phyloP scores from a whole-genome alignment of 2,888 invertebrate species.

The Synergus japonicus region DNA sequence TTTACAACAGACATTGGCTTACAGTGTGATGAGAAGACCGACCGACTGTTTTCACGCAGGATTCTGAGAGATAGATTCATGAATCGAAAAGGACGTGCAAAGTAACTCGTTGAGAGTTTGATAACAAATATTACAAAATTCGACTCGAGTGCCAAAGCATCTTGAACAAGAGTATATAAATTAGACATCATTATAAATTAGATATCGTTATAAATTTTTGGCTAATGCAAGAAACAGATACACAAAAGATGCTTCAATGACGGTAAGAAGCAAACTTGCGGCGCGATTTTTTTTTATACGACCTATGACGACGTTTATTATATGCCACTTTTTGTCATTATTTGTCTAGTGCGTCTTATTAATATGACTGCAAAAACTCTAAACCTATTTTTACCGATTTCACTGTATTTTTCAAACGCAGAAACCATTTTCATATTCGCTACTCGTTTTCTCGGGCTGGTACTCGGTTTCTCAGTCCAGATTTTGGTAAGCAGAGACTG shows the following conservation, averaged over 20 bases:
- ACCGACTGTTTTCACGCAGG: constrained; percentile 41
- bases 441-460: constrained; percentile 14
- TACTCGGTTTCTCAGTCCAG: constrained; percentile 22
- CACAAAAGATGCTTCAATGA: constrained; percentile 36
- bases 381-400: constrained; percentile 36
- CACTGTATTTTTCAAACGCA: constrained; percentile 34
- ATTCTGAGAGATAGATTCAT: constrained; percentile 7
- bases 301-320: constrained; percentile 29
- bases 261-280: constrained; percentile 20
- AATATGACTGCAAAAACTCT: constrained; percentile 36
- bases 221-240: constrained; percentile 28
- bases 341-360: constrained; percentile 35
- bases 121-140: constrained; percentile 40
- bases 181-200: constrained; percentile 30
- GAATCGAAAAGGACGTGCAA: constrained; percentile 27
- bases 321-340: constrained; percentile 36
- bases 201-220: constrained; percentile 11
- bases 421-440: constrained; percentile 15
- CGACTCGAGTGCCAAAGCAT: constrained; percentile 25
- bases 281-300: constrained; percentile 16
- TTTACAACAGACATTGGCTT: constrained; percentile 37
- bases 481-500: constrained; percentile 48
- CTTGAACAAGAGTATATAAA: constrained; percentile 34
- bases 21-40: constrained; percentile 37
- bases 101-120: constrained; percentile 21